These are phyloP conservation scores for Hypotaenidia okinawae DNA, from an alignment of 2,797 vertebrate genomes.

Conservation along the genomic window DNA sequence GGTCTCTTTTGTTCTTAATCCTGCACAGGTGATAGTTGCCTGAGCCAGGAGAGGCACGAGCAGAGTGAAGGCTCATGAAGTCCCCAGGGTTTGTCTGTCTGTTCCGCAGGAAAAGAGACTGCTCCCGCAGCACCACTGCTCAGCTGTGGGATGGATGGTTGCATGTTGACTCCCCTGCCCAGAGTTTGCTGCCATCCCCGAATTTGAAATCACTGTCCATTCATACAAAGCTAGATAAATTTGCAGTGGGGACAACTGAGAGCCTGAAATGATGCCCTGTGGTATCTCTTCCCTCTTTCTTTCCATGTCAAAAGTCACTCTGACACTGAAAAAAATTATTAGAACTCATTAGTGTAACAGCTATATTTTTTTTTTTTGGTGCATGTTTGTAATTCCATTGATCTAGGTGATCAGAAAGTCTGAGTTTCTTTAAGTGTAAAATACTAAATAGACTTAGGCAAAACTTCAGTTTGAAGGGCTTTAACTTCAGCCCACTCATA, in stretches of 20 bases:
- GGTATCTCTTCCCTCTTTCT: neutral
- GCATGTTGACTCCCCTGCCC: neutral
- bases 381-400: neutral
- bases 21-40: neutral
- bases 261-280: neutral
- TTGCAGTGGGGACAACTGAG: neutral
- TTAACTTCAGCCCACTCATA: neutral
- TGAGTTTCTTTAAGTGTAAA: neutral
- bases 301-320: neutral
- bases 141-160: neutral
- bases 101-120: neutral
- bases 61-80: neutral
- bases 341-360: neutral
- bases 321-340: neutral
- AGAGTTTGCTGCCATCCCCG: neutral
- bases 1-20: neutral
- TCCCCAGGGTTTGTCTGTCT: neutral
- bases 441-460: neutral
- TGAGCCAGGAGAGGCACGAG: neutral
- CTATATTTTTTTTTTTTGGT: neutral
- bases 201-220: neutral
- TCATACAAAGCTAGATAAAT: neutral
- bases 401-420: neutral
- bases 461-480: neutral
- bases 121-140: neutral